Conservation (phyloP, 2,113 vertebrate genomes). For the Girardinichthys multiradiatus region DNA sequence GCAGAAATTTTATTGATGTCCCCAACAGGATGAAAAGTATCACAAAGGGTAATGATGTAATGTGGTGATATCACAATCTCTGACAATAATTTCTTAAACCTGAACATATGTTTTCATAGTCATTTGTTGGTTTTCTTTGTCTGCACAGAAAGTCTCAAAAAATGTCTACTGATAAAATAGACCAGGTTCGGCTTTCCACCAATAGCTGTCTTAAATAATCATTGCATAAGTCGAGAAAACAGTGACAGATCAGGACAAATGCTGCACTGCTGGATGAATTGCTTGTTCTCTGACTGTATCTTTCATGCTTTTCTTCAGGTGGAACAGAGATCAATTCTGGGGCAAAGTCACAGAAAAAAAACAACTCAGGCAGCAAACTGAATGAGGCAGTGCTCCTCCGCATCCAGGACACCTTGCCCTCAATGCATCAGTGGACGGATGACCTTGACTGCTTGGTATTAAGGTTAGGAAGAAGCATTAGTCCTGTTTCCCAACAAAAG, state of each 20-base stretch:
- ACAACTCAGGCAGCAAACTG: constrained; percentile 65
- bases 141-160: background rate
- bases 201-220: constrained; percentile 15
- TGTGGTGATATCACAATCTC: background rate
- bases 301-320: constrained; percentile 45
- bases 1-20: background rate
- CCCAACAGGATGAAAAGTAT: background rate
- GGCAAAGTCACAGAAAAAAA: constrained; percentile 74
- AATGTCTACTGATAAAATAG: background rate
- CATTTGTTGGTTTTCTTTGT: background rate
- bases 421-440: constrained; percentile 72
- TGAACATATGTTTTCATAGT: background rate
- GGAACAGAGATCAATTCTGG: constrained; percentile 69
- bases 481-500: constrained; percentile 54
- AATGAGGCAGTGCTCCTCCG: constrained; percentile 57
- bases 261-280: constrained; percentile 33
- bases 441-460: constrained; percentile 78
- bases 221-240: constrained; percentile 21
- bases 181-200: background rate
- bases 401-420: constrained; percentile 71
- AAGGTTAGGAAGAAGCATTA: constrained; percentile 77
- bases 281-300: constrained; percentile 53
- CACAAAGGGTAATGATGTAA: background rate
- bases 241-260: constrained; percentile 26
- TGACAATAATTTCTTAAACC: background rate